phyloP scores from a whole-genome alignment of 2,888 invertebrate species.

The Dryadula phaetusa region DNA sequence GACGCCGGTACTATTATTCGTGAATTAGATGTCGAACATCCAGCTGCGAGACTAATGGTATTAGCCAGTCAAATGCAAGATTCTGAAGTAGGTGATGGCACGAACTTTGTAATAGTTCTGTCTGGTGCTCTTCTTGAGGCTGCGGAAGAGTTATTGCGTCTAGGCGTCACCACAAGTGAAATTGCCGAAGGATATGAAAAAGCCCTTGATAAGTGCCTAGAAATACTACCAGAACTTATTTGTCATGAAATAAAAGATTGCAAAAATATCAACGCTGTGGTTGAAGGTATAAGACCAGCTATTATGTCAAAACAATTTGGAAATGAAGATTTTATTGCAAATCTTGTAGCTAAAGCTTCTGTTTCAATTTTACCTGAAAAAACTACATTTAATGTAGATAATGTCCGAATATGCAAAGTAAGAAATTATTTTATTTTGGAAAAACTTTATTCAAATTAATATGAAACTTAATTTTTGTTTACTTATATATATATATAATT shows the following conservation, averaged over 20 bases:
- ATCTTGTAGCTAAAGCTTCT: slow-evolving; percentile 94
- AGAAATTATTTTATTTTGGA: slow-evolving; percentile 33
- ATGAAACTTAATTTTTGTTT: background rate
- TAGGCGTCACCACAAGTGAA: slow-evolving; percentile 98
- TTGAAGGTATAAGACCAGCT: slow-evolving; percentile 89
- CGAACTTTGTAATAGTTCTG: slow-evolving; percentile 98
- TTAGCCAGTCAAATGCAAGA: slow-evolving; percentile 99
- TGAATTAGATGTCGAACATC: slow-evolving; percentile 98
- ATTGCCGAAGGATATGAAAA: slow-evolving; percentile 97
- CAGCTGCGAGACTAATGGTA: slow-evolving; percentile 98
- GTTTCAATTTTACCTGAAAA: slow-evolving; percentile 94
- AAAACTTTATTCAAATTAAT: background rate
- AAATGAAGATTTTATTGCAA: slow-evolving; percentile 95
- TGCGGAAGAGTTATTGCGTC: slow-evolving; percentile 95
- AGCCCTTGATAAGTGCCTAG: slow-evolving; percentile 94
- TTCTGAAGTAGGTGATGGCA: slow-evolving; percentile 99
- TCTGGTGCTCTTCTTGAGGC: slow-evolving; percentile 96
- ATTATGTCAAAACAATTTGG: slow-evolving; percentile 99
- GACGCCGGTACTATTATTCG: slow-evolving; percentile 99
- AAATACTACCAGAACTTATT: slow-evolving; percentile 93
- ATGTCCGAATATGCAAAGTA: slow-evolving; percentile 96
- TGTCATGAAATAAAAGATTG: slow-evolving; percentile 90
- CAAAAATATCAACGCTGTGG: slow-evolving; percentile 87
- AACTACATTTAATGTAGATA: slow-evolving; percentile 98
- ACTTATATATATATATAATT: background rate